phyloP scores from a whole-genome alignment of 2,113 vertebrate genomes.

The Morphnarchus princeps region DNA sequence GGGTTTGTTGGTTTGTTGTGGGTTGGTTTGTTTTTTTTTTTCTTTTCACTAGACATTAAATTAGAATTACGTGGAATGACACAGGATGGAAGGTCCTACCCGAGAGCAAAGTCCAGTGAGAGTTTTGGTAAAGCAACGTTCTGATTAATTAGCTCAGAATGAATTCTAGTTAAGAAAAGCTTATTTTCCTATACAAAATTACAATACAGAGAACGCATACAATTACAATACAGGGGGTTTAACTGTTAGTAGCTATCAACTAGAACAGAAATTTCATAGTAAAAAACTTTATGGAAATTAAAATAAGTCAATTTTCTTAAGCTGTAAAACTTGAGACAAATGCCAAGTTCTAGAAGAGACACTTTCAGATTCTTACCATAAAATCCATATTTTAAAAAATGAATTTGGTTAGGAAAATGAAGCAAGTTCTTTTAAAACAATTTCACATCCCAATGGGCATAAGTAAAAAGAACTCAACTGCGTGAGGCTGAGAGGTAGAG shows the following conservation, averaged over 20 bases:
- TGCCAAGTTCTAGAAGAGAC: slow-evolving; percentile 7
- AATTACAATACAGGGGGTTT: not conserved
- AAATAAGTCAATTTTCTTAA: slow-evolving; percentile 26
- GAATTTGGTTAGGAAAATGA: slow-evolving; percentile 9
- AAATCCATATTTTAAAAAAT: slow-evolving; percentile 16
- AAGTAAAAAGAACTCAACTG: slow-evolving; percentile 39
- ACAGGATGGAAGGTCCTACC: not conserved
- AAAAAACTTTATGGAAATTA: slow-evolving; percentile 18
- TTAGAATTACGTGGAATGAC: not conserved
- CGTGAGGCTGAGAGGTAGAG: slow-evolving; percentile 70
- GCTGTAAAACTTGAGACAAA: slow-evolving; percentile 25
- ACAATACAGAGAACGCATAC: slow-evolving; percentile 43
- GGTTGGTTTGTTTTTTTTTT: not conserved
- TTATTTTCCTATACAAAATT: slow-evolving; percentile 55
- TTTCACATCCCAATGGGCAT: not conserved
- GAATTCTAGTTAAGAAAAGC: not conserved
- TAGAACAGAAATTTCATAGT: slow-evolving; percentile 24
- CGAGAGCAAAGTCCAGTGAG: not conserved
- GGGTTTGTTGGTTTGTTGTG: fast-evolving
- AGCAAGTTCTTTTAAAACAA: not conserved
- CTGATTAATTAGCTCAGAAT: not conserved
- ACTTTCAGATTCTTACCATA: not conserved
- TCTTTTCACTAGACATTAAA: slow-evolving; percentile 4
- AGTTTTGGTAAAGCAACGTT: slow-evolving; percentile 48
- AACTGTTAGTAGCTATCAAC: slow-evolving; percentile 33